Conservation (phyloP, 2,113 vertebrate genomes). For the Myocastor coypus region DNA sequence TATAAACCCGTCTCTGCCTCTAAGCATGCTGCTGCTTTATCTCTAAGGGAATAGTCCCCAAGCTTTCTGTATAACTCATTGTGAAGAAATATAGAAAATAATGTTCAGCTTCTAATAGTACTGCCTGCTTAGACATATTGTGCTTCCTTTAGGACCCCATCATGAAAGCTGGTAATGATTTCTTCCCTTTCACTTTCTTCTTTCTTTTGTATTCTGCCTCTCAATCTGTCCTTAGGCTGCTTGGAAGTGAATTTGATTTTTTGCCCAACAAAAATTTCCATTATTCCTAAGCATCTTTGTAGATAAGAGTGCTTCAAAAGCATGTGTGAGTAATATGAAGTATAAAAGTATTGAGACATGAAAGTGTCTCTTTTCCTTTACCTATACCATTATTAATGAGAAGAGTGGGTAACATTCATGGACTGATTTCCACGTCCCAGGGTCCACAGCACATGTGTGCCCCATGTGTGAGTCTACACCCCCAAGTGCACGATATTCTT, state of each 20-base stretch:
- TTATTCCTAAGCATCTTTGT: not conserved
- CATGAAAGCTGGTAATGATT: slow-evolving; percentile 2
- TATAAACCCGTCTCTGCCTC: not conserved
- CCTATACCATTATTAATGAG: not conserved
- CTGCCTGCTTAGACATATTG: not conserved
- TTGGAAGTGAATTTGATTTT: slow-evolving; percentile 37
- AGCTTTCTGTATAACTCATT: not conserved
- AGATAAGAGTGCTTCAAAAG: not conserved
- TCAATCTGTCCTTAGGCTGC: not conserved
- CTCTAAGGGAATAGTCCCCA: not conserved
- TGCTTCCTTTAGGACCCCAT: not conserved
- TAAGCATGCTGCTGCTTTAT: not conserved
- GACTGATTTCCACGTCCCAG: not conserved
- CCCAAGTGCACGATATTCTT: not conserved
- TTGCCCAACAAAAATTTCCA: not conserved
- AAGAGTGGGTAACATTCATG: not conserved
- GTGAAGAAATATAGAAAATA: not conserved
- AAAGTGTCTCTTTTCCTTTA: not conserved
- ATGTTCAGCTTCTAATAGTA: not conserved
- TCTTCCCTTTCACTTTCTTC: not conserved
- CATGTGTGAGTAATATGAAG: not conserved
- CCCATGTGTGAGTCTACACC: not conserved
- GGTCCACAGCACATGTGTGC: not conserved
- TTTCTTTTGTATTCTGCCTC: not conserved
- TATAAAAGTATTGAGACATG: not conserved